phyloP scores from a whole-genome alignment of 2,888 invertebrate species.

The Hirudinaria manillensis region DNA sequence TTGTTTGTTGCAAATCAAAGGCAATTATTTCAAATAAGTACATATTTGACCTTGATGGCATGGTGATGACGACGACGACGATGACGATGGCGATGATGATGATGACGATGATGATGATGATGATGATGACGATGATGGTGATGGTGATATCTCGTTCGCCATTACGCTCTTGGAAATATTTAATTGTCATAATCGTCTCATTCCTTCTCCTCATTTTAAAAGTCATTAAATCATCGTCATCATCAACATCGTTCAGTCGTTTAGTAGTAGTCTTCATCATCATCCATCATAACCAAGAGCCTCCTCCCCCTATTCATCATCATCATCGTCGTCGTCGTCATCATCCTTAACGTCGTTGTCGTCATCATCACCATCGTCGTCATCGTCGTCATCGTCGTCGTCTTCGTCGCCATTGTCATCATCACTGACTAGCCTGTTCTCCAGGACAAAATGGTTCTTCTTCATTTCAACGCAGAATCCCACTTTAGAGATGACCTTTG shows the following conservation, averaged over 20 bases:
- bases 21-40: neutral
- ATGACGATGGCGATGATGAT: neutral
- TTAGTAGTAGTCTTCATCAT: too few species aligned
- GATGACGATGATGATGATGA: constrained; percentile 7
- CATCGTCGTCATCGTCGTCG: too few species aligned
- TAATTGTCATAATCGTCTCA: too few species aligned
- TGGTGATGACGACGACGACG: neutral
- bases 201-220: too few species aligned
- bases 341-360: neutral
- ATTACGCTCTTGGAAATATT: too few species aligned
- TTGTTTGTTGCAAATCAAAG: neutral
- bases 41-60: neutral
- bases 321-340: neutral
- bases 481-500: constrained; percentile 19
- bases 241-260: too few species aligned
- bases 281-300: too few species aligned
- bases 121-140: neutral
- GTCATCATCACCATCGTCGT: too few species aligned
- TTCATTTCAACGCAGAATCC: constrained; percentile 20
- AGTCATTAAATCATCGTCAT: too few species aligned
- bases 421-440: constrained; percentile 9
- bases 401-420: neutral
- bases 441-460: constrained; percentile 14
- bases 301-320: too few species aligned
- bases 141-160: neutral